These are phyloP conservation scores for Xylota segnis DNA, from an alignment of 2,888 invertebrate species.

Conservation along the genomic window DNA sequence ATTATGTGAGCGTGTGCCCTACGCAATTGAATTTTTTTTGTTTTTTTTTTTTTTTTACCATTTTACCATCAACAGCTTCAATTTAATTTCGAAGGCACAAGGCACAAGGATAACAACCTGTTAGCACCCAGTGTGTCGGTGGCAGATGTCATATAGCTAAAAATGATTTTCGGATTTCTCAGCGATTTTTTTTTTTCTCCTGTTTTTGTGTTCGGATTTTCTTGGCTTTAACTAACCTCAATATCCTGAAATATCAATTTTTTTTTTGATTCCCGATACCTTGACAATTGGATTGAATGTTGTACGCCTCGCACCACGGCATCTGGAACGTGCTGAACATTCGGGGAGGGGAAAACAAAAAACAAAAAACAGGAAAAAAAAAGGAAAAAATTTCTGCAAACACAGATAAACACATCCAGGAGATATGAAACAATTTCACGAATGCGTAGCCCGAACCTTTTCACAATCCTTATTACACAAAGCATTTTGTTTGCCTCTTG, in stretches of 20 bases:
- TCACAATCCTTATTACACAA: constrained; percentile 60
- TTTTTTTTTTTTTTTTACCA: too few relatives aligned
- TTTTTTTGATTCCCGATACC: constrained; percentile 8
- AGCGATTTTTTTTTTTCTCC: constrained; percentile 30
- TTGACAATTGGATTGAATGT: constrained; percentile 55
- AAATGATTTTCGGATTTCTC: constrained; percentile 59
- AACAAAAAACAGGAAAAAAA: background rate
- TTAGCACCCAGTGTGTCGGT: constrained; percentile 26
- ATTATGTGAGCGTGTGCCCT: constrained; percentile 13
- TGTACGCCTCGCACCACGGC: background rate
- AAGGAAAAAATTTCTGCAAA: constrained; percentile 28
- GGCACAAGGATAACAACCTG: constrained; percentile 50
- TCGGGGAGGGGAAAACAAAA: too few relatives aligned
- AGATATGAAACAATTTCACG: constrained; percentile 51
- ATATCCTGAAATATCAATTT: constrained; percentile 33
- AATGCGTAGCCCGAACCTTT: constrained; percentile 50
- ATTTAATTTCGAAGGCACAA: constrained; percentile 47
- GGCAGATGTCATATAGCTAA: constrained; percentile 50
- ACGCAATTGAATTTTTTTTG: constrained; percentile 61
- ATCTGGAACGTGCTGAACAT: constrained; percentile 44
- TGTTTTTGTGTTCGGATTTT: constrained; percentile 33
- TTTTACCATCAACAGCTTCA: constrained; percentile 32
- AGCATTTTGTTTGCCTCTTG: constrained; percentile 61
- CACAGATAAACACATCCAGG: constrained; percentile 60
- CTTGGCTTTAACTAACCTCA: constrained; percentile 40